Evolutionary conservation across 2,797 vertebrate genomes (phyloP).

Genomic region (Platyrinchus mystaceus): DNA sequence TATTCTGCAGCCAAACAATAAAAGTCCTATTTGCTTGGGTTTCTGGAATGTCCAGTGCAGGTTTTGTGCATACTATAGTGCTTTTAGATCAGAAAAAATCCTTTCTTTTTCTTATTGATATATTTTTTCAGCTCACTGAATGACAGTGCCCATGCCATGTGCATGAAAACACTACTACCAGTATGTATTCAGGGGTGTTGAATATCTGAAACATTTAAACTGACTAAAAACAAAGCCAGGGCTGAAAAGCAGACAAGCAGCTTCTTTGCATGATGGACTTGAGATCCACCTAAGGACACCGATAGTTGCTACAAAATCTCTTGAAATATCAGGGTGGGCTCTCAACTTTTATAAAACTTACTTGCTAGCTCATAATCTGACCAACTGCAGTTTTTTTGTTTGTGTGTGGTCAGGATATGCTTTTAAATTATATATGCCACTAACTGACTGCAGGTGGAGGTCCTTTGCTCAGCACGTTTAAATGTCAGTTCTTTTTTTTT

Average conservation of each 20-base stretch:
- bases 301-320: not conserved
- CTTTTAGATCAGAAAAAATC: not conserved
- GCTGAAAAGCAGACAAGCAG: not conserved
- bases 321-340: not conserved
- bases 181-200: not conserved
- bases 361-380: not conserved
- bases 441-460: not conserved
- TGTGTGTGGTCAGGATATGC: not conserved
- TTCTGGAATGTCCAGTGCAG: not conserved
- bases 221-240: not conserved
- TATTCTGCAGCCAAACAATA: not conserved
- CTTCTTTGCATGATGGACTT: not conserved
- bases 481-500: not conserved
- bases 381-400: not conserved
- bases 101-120: not conserved
- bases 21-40: not conserved
- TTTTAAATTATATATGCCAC: not conserved
- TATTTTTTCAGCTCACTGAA: not conserved
- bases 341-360: not conserved
- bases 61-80: not conserved
- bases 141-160: accelerated
- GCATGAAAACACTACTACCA: not conserved
- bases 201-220: not conserved
- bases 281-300: not conserved
- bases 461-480: not conserved